Evolutionary conservation across 2,113 vertebrate genomes (phyloP), one percentile per base, ranked within the genome.

Genomic region (Psettodes erumei): DNA sequence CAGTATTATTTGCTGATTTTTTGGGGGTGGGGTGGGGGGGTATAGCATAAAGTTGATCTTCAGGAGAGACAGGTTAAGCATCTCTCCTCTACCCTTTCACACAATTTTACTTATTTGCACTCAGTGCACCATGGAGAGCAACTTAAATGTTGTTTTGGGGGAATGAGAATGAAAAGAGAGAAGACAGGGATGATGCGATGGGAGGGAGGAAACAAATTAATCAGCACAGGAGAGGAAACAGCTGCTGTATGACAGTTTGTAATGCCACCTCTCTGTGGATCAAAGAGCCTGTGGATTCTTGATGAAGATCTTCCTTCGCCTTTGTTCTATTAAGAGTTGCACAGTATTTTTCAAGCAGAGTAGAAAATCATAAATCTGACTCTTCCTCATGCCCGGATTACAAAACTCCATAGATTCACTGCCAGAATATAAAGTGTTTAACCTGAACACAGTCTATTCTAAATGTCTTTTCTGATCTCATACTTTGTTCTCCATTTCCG

Each of bases 161-260:
- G 27, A 54, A 67, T 59, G 40, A 28, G 28, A 73, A 37, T 40
- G 38, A 48, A 83, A 64, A 42, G n/a, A 48, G 50, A 15, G 27
- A 51, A 47, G 58, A 30, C 42, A 9, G 13, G n/a, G 43, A 65
- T 51, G 66, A 75, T 23, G 1, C 15, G 68, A 75, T 53, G 42
- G 74, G 77, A 64, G 61, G 69, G 77, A 77, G 62, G 60, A 78
- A 11, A 76, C 75, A 86, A 77, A 77, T 87, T 51, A 70, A 78
- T 81, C 58, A 55, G 43, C 53, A 48, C 56, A 67, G 54, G 43
- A 81, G 76, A 77, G 63, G 87, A 84, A 86, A 51, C 79, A 82
- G 47, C 78, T 86, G 79, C 78, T 70, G 55, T 35, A 43, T 74
- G 75, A 67, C 77, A 73, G 67, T 81, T 53, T 77, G 66, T 48